Evolutionary conservation across 2,888 invertebrate genomes (phyloP).

Genomic region (Xestia sexstrigata): DNA sequence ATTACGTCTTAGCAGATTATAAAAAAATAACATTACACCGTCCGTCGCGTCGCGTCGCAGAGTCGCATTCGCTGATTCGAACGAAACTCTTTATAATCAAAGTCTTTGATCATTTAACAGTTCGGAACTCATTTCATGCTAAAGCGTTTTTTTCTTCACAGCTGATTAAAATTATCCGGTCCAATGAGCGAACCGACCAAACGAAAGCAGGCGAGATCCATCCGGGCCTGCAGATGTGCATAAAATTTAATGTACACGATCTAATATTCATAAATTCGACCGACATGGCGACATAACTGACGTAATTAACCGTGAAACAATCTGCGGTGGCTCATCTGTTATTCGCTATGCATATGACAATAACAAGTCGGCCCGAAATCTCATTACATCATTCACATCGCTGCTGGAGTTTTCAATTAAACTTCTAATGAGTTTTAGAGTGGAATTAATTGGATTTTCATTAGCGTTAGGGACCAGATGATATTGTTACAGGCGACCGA

Average conservation of each 20-base stretch:
- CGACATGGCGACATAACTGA: slow-evolving; percentile 74
- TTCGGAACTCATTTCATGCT: slow-evolving; percentile 83
- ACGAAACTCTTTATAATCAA: slow-evolving; percentile 70
- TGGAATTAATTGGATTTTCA: slow-evolving; percentile 90
- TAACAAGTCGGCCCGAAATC: slow-evolving; percentile 86
- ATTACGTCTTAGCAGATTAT: slow-evolving; percentile 32
- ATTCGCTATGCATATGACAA: slow-evolving; percentile 88
- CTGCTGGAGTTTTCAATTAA: slow-evolving; percentile 89
- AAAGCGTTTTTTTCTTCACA: slow-evolving; percentile 79
- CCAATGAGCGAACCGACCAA: slow-evolving; percentile 75
- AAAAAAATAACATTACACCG: slow-evolving; percentile 49
- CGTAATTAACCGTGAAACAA: slow-evolving; percentile 84
- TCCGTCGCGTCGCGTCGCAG: no score
- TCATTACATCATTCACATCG: slow-evolving; percentile 88
- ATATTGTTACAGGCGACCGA: slow-evolving; percentile 87
- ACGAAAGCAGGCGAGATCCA: slow-evolving; percentile 71
- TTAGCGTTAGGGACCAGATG: slow-evolving; percentile 89
- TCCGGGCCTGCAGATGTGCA: slow-evolving; percentile 62
- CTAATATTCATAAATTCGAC: slow-evolving; percentile 80
- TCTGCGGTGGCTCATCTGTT: slow-evolving; percentile 81
- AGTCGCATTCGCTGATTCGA: slow-evolving; percentile 64
- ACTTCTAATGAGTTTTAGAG: slow-evolving; percentile 89
- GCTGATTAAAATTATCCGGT: slow-evolving; percentile 84
- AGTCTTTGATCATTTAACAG: slow-evolving; percentile 83
- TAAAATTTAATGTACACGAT: slow-evolving; percentile 68